Base-by-base conservation (phyloP, 2,797 vertebrate species). In the Hyperoplus immaculatus region DNA sequence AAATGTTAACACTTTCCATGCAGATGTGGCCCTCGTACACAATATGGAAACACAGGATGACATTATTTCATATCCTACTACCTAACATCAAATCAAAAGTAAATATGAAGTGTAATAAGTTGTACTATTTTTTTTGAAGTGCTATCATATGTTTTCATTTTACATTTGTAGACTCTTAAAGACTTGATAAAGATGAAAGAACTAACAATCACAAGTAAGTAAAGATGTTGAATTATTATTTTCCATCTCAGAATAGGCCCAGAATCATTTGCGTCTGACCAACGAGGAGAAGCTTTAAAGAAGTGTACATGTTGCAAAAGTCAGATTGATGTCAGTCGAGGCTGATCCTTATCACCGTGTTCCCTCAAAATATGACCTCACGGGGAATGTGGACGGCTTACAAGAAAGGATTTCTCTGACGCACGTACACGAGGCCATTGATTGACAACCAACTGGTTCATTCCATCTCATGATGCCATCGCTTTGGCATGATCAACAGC, bases 251-350 rank as follows among this genome's bases (percentile, higher is more conserved):
- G 3, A 45, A 42, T 36, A 5, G 16, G 56, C 10, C n/a, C 14
- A 29, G 42, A 50, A 15, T 47, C 29, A 29, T 29, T 29, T 58
- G 3, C 53, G 14, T 38, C 1, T 11, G 2, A 60, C 42, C 11
- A 58, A 15, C 2, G 0, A 70, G 38, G 42, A 12, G 9, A 72
- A 21, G n/a, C 6, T 36, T 42, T 60, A 39, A 45, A 36, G 6
- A 42, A 29, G 9, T 0, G 10, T 36, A 5, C 2, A 0, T 43
- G 42, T 36, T 43, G 4, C 36, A 58, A 21, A 56, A 49, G 50
- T 61, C 8, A 56, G 64, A 73, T 55, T 45, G 12, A 29, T 42
- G 45, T 64, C 84, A 67, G 5, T 49, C 53, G 5, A 43, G 47
- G 18, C 2, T 45, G 11, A 5, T 69, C 12, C 39, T n/a, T 18